Conservation (phyloP, 2,888 invertebrate species). For the Antheraea yamamai region DNA sequence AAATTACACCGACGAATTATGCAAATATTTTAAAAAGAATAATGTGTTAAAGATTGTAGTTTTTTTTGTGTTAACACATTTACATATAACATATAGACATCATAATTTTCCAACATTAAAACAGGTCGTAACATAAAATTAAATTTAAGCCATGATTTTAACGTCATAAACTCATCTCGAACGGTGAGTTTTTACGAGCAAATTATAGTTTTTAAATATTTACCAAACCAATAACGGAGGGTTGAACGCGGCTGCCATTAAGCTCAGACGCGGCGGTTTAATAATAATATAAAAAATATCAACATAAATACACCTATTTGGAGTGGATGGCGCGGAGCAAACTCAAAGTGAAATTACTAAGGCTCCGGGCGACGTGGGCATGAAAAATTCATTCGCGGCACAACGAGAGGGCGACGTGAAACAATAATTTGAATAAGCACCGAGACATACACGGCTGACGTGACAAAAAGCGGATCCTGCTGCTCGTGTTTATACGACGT, state of each 20-base stretch:
- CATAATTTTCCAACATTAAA: not conserved
- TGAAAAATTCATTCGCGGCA: constrained; percentile 80
- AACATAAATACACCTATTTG: constrained; percentile 70
- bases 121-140: not conserved
- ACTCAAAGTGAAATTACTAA: constrained; percentile 79
- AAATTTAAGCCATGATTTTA: not conserved
- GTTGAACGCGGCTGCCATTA: constrained; percentile 42
- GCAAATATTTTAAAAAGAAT: too few species aligned
- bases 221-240: constrained; percentile 50
- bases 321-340: constrained; percentile 36
- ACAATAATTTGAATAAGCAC: constrained; percentile 57
- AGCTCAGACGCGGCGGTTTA: constrained; percentile 22
- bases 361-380: constrained; percentile 71
- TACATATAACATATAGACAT: not conserved
- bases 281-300: constrained; percentile 42
- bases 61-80: not conserved
- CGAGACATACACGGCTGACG: constrained; percentile 72
- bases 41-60: too few species aligned
- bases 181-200: constrained; percentile 33
- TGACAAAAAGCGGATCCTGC: constrained; percentile 46
- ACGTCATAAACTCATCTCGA: not conserved
- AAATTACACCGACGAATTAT: too few species aligned
- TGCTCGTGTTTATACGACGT: constrained; percentile 73
- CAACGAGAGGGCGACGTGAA: constrained; percentile 72
- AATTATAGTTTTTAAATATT: constrained; percentile 59